These are phyloP conservation scores for Colinus virginianus DNA, from an alignment of 2,113 vertebrate genomes.

Conservation along the genomic window DNA sequence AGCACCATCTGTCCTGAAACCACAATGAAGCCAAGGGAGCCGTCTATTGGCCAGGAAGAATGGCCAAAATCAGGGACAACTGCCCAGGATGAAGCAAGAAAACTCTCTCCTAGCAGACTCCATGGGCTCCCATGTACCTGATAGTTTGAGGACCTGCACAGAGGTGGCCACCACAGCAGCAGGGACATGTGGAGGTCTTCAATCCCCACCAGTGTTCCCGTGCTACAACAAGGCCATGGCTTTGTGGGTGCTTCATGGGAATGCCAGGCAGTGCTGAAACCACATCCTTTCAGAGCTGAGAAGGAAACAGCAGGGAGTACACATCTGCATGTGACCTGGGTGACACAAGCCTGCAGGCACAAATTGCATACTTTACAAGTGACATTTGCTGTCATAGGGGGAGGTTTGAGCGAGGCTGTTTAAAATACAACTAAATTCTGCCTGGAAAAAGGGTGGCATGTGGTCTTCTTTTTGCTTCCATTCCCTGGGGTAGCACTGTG, in stretches of 20 bases:
- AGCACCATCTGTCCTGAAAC: not conserved
- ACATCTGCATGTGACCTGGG: not conserved
- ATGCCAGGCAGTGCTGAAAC: not conserved
- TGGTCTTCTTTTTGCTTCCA: not conserved
- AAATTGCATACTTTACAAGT: conserved; percentile 29
- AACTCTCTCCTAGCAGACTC: not conserved
- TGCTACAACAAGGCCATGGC: accelerated
- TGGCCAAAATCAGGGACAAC: not conserved
- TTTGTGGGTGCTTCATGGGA: not conserved
- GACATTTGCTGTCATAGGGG: conserved; percentile 15
- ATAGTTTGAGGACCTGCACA: accelerated
- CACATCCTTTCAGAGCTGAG: not conserved
- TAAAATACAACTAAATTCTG: conserved; percentile 18
- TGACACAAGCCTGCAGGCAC: conserved; percentile 33
- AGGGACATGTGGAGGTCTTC: accelerated
- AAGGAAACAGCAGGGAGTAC: not conserved
- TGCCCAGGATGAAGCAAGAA: not conserved
- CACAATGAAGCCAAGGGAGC: accelerated
- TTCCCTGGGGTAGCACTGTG: not conserved
- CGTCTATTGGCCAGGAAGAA: not conserved
- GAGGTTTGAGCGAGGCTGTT: not conserved
- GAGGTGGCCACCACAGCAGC: accelerated
- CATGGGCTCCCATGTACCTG: not conserved
- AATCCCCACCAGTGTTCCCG: accelerated
- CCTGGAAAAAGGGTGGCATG: not conserved